Conservation (phyloP, 2,797 vertebrate genomes). For the Anguilla anguilla region DNA sequence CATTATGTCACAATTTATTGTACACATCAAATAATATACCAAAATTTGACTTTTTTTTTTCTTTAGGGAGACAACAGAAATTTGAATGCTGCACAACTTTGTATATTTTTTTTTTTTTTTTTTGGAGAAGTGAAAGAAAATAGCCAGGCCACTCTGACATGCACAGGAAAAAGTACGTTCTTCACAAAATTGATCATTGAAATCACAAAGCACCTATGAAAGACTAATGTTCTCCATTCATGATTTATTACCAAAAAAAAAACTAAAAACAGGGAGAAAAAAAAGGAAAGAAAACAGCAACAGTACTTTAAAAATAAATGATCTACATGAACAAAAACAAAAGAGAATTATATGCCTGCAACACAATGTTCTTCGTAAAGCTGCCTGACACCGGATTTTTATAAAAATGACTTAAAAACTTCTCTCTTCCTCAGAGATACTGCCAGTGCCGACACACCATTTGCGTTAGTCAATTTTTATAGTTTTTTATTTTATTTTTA, state of each 20-base stretch:
- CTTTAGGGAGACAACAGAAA: conserved; percentile 71
- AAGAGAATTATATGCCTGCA: conserved; percentile 54
- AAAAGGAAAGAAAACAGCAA: conserved; percentile 54
- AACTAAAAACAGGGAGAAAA: conserved; percentile 12
- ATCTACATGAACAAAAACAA: conserved; percentile 59
- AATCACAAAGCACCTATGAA: conserved; percentile 83
- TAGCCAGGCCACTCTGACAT: conserved; percentile 87
- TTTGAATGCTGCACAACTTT: conserved; percentile 66
- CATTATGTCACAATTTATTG: conserved; percentile 93
- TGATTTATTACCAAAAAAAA: conserved; percentile 40
- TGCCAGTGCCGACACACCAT: conserved; percentile 52
- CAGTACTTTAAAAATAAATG: conserved; percentile 54
- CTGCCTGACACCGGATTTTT: conserved; percentile 50
- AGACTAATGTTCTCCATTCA: conserved; percentile 35
- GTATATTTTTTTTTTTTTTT: conserved; percentile 65
- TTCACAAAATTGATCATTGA: conserved; percentile 81
- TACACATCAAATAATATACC: conserved; percentile 95
- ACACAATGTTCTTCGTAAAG: conserved; percentile 58
- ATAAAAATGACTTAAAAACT: conserved; percentile 53
- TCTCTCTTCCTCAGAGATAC: conserved; percentile 48
- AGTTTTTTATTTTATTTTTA: conserved; percentile 60
- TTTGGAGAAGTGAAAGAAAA: conserved; percentile 72
- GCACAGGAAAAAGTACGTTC: conserved; percentile 76
- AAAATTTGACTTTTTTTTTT: conserved; percentile 70
- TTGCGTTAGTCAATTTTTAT: conserved; percentile 55